Evolutionary conservation across 1,140 invertebrate species (phyloP), one percentile per base, ranked within the genome.

Genomic region (Lasioglossum baleicum): DNA sequence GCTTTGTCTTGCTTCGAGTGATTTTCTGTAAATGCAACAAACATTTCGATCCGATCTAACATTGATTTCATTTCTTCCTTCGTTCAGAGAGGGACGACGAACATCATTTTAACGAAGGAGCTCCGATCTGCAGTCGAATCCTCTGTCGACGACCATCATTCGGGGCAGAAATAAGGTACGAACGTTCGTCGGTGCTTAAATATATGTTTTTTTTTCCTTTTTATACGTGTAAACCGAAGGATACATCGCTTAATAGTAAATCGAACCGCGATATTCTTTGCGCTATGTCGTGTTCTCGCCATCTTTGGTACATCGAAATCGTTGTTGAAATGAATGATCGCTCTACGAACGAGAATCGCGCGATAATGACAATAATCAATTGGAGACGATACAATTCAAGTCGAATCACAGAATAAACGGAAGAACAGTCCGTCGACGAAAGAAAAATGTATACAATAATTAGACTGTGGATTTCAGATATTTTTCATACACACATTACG

Each of bases 221-320:
- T 69, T 78, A 84, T 84, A 63, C 63, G 53, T 82, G 42, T 66
- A 71, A 83, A 83, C 77, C 58, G 81, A 83, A 68, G 48, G 81
- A 64, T 80, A 80, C 81, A 83, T 80, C 75, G 51, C 80, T 63
- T 63, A 83, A 80, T 80, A 64, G 64, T 83, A 80, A 83, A 80
- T 75, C 66, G 74, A 81, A 76, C 31, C 42, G 65, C 61, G 76
- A 65, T 31, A 63, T 20, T 44, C 22, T 53, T 70, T 53, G 31
- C 20, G 15, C 60, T 53, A 26, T 71, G 58, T 71, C 60, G 8
- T 11, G 44, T 48, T 10, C 10, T 48, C 20, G 53, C 40, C 20
- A 44, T 48, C 13, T 15, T 61, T 65, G 31, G 64, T 80, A 69
- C 20, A 51, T 75, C 61, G 51, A 67, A 20, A 53, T 66, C 60